Base-by-base conservation (phyloP, 2,113 vertebrate species). In the Psittacara wagleri region DNA sequence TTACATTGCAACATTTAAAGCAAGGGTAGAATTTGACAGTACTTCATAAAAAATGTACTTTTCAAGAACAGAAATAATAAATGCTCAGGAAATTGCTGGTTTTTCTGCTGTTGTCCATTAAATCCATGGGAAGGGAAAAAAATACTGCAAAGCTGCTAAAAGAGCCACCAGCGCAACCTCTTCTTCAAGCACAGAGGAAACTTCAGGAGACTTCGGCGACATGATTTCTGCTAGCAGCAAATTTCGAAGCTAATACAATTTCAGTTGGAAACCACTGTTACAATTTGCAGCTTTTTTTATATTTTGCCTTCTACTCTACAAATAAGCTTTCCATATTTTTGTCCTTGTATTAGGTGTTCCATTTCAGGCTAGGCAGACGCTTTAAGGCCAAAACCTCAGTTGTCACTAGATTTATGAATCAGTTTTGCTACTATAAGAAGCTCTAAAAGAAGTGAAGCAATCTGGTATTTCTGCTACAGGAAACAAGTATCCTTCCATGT, bases 51-150 rank as follows among this genome's bases (percentile, higher is more conserved):
- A 72, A 83, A 91, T 78, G 35, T 48, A 72, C 49, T 93, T 95
- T 93, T 92, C 76, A 78, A 73, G 66, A 92, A 61, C 35, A 84
- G 59, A 83, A 94, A 73, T 44, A 90, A 61, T 49, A 82, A 86
- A 82, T 92, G 35, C 25, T 22, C 74, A 86, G 69, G 66, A 94
- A 92, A 92, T 75, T 57, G 17, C 62, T 90, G 0, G 2, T 90
- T 86, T 95, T 75, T 62, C 31, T 89, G 12, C 41, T 88, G 49
- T 24, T 77, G 28, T 41, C 41, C 41, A 64, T 92, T 79, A 87
- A 84, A 86, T 46, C 37, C 22, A 20, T 10, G 25, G 62, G 68
- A 83, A 86, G 22, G 29, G 19, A 63, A 75, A 86, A 85, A 75
- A 27, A 62, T 11, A 16, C 57, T 66, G 29, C 0, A 1, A 81